Conservation (phyloP, 2,797 vertebrate species). For the Amblyraja radiata region DNA sequence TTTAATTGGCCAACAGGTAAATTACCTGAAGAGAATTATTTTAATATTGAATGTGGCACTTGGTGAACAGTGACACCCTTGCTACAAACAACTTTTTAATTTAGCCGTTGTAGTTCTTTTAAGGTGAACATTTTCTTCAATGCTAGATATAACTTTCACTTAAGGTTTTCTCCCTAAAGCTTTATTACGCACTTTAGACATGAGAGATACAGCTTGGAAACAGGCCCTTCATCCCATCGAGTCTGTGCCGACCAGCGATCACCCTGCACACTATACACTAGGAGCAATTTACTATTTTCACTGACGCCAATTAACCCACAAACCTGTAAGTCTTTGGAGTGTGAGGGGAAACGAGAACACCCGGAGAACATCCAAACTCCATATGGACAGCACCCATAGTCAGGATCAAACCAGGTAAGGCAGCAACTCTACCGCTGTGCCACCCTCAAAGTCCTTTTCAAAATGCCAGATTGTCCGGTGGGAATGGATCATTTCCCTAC, state of each 20-base stretch:
- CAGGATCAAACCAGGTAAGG: too few species aligned
- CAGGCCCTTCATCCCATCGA: too few species aligned
- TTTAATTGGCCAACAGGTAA: neutral
- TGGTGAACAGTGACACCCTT: neutral
- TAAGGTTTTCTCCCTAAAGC: neutral
- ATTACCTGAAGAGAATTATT: neutral
- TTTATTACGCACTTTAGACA: neutral
- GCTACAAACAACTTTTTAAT: neutral
- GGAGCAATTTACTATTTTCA: too few species aligned
- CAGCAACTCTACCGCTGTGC: too few species aligned
- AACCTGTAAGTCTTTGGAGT: too few species aligned
- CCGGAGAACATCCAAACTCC: too few species aligned
- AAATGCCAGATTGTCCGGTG: neutral
- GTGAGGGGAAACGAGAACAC: too few species aligned
- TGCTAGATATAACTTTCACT: neutral
- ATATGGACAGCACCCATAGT: too few species aligned
- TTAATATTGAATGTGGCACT: neutral
- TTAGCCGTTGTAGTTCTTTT: neutral
- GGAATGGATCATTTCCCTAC: neutral
- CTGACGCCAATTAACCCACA: too few species aligned
- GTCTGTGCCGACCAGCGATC: too few species aligned
- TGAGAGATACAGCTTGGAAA: too few species aligned
- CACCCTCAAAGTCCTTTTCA: neutral
- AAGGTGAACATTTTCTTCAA: neutral
- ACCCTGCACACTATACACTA: too few species aligned